Conservation (phyloP, 1,140 invertebrate genomes). For the Berghia stephanieae region DNA sequence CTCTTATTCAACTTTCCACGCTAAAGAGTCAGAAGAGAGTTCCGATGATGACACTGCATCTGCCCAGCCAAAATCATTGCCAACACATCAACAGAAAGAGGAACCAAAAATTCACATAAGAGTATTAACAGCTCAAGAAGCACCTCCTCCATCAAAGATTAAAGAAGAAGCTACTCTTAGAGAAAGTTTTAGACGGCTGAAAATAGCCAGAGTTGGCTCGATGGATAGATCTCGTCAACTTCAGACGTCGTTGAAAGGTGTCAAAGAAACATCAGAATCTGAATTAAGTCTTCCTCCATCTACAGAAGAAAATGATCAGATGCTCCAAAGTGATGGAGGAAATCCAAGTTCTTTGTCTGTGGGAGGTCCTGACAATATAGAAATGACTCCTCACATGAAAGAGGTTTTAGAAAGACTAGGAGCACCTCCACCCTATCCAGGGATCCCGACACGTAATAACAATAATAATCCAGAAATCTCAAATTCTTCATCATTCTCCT, state of each 20-base stretch:
- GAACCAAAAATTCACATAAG: constrained; percentile 55
- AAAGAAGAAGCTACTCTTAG: constrained; percentile 57
- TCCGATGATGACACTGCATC: constrained; percentile 49
- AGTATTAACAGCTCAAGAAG: constrained; percentile 56
- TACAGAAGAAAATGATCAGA: no score
- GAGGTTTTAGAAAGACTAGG: constrained; percentile 36
- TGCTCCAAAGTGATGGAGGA: no score
- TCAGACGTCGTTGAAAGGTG: constrained; percentile 19
- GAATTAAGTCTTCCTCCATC: no score
- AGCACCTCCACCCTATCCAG: constrained; percentile 39
- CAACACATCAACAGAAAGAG: constrained; percentile 32
- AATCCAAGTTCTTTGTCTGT: no score
- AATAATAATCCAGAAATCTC: no score
- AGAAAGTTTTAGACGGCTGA: constrained; percentile 59
- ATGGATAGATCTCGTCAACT: constrained; percentile 13
- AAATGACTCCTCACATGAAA: constrained; percentile 25
- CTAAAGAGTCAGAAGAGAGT: constrained; percentile 43
- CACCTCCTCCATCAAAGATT: constrained; percentile 55
- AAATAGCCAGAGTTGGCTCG: constrained; percentile 56
- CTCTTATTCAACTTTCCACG: constrained; percentile 58
- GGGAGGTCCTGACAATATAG: background rate
- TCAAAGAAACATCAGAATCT: constrained; percentile 21
- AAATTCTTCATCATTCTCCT: no score
- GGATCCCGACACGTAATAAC: no score
- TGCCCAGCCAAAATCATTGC: constrained; percentile 32